Conservation (phyloP, 1,140 invertebrate species). For the Zaprionus gabonicus region DNA sequence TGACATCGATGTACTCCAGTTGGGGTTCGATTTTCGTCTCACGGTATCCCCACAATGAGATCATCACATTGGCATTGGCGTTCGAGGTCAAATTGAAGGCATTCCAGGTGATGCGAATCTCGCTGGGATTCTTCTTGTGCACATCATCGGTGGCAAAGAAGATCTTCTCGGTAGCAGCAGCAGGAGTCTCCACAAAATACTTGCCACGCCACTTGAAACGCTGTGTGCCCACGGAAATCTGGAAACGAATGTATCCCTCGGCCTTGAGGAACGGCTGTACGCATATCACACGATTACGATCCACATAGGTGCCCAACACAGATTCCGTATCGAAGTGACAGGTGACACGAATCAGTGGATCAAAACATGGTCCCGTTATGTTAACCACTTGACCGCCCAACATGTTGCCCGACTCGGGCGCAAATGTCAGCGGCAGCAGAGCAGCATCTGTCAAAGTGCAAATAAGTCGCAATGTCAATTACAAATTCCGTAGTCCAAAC, state of each 20-base stretch:
- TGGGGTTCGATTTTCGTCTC: slow-evolving; percentile 90
- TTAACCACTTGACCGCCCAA: slow-evolving; percentile 93
- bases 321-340: slow-evolving; percentile 93
- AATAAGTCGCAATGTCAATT: slow-evolving; percentile 3
- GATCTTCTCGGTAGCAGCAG: slow-evolving; percentile 92
- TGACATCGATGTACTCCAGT: slow-evolving; percentile 87
- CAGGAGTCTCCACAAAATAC: slow-evolving; percentile 96
- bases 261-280: slow-evolving; percentile 95
- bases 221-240: slow-evolving; percentile 93
- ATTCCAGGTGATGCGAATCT: slow-evolving; percentile 93
- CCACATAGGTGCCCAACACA: slow-evolving; percentile 90
- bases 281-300: slow-evolving; percentile 93
- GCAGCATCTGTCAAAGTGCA: slow-evolving; percentile 88
- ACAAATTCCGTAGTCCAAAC: not conserved
- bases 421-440: slow-evolving; percentile 92
- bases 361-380: slow-evolving; percentile 96
- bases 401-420: slow-evolving; percentile 97
- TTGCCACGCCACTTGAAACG: slow-evolving; percentile 95
- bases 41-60: slow-evolving; percentile 94
- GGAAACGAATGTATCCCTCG: slow-evolving; percentile 95
- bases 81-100: slow-evolving; percentile 93
- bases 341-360: slow-evolving; percentile 89
- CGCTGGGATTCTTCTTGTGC: slow-evolving; percentile 89
- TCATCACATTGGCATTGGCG: slow-evolving; percentile 89
- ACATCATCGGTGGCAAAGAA: slow-evolving; percentile 91